phyloP scores from a whole-genome alignment of 2,797 vertebrate genomes.

The Falco berigora region DNA sequence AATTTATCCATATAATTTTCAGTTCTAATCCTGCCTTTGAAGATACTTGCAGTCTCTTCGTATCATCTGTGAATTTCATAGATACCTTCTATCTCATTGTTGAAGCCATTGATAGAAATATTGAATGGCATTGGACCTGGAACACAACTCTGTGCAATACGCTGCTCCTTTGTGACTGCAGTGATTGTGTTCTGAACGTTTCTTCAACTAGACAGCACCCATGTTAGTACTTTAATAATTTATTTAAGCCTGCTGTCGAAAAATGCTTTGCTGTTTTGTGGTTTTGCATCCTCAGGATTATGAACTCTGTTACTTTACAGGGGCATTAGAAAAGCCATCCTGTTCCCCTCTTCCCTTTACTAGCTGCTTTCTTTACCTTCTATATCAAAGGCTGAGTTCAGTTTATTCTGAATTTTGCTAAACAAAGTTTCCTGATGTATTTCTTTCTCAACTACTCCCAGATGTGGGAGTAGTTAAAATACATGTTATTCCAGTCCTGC shows the following conservation, averaged over 20 bases:
- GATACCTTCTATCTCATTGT: background rate
- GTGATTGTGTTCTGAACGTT: background rate
- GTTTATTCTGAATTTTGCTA: background rate
- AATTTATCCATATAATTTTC: background rate
- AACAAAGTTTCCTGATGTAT: background rate
- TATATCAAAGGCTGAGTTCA: background rate
- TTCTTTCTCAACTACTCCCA: constrained; percentile 9
- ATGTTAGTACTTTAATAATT: background rate
- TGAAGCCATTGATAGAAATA: background rate
- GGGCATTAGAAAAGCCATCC: background rate
- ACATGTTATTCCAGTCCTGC: background rate
- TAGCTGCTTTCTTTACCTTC: background rate
- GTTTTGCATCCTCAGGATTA: background rate
- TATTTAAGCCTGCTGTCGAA: background rate
- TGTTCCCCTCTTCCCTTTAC: background rate
- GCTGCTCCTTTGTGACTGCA: background rate
- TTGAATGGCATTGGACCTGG: background rate
- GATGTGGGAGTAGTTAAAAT: constrained; percentile 20
- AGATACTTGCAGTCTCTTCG: background rate
- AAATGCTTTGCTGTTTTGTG: constrained; percentile 29
- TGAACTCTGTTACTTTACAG: background rate
- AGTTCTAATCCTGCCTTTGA: background rate
- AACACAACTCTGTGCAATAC: background rate
- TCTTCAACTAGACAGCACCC: background rate
- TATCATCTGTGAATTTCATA: background rate